Conservation (phyloP, 2,797 vertebrate genomes). For the Aselliscus stoliczkanus region DNA sequence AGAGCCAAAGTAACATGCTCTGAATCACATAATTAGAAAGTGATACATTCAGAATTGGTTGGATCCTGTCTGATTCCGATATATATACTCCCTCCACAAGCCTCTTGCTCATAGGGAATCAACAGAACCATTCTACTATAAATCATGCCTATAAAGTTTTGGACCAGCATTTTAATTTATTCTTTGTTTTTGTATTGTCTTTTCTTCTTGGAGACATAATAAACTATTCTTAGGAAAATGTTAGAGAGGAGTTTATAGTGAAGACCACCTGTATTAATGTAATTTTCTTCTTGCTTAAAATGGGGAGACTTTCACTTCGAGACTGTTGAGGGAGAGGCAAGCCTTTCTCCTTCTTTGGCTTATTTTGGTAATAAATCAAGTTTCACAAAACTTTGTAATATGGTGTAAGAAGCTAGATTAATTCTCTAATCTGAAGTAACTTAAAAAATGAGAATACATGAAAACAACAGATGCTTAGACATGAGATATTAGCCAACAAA, state of each 20-base stretch:
- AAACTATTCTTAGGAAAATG: not conserved
- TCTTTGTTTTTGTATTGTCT: not conserved
- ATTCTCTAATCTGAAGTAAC: not conserved
- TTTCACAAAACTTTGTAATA: not conserved
- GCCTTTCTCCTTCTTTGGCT: not conserved
- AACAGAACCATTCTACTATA: not conserved
- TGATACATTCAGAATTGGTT: not conserved
- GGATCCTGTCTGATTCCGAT: not conserved
- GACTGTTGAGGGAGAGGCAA: not conserved
- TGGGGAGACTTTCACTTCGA: not conserved
- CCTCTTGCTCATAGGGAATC: not conserved
- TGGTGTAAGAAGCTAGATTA: not conserved
- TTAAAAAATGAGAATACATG: not conserved
- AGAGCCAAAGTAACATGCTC: not conserved
- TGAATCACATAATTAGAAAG: not conserved
- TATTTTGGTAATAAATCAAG: not conserved
- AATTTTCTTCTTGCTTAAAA: not conserved
- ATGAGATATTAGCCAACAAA: not conserved
- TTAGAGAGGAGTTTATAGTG: not conserved
- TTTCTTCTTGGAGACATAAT: not conserved
- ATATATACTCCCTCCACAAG: not conserved
- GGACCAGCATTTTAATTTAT: not conserved
- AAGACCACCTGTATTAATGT: not conserved
- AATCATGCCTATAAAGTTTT: not conserved
- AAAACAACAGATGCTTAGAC: not conserved